phyloP scores from a whole-genome alignment of 2,797 vertebrate genomes.

The Xyrichtys novacula region DNA sequence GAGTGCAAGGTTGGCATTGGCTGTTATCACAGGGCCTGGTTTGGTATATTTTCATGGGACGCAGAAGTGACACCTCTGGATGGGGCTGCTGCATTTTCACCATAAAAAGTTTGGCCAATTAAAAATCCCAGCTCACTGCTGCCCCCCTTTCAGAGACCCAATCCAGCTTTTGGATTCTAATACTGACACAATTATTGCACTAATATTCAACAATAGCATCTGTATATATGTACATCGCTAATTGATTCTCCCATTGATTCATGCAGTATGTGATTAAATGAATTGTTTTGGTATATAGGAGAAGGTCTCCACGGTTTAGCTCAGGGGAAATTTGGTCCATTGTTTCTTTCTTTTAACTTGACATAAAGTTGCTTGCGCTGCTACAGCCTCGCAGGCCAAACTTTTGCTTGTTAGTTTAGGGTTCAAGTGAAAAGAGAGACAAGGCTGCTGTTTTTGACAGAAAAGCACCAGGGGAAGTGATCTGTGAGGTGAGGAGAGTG shows the following conservation, averaged over 20 bases:
- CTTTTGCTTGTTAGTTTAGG: slow-evolving; percentile 80
- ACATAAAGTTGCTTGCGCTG: slow-evolving; percentile 62
- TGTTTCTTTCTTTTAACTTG: slow-evolving; percentile 73
- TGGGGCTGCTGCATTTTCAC: too few species aligned
- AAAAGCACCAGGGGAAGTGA: slow-evolving; percentile 59
- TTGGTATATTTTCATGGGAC: too few species aligned
- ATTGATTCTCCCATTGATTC: slow-evolving; percentile 52
- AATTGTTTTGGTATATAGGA: slow-evolving; percentile 66
- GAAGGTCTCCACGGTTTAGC: slow-evolving; percentile 55
- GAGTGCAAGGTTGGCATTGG: too few species aligned
- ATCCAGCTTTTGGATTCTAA: not conserved
- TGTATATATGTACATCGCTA: not conserved
- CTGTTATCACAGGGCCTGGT: too few species aligned
- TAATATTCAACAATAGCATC: not conserved
- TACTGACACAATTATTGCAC: not conserved
- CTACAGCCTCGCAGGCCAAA: slow-evolving; percentile 62
- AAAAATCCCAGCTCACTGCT: not conserved
- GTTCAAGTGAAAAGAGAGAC: slow-evolving; percentile 71
- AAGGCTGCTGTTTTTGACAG: slow-evolving; percentile 77
- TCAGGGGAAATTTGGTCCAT: slow-evolving; percentile 67
- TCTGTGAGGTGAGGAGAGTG: slow-evolving; percentile 62
- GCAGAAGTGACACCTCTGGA: too few species aligned
- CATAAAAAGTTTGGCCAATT: not conserved
- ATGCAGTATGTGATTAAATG: slow-evolving; percentile 60
- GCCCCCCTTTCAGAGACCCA: not conserved